phyloP scores from a whole-genome alignment of 2,888 invertebrate species.

The Polyommatus iphigenia region DNA sequence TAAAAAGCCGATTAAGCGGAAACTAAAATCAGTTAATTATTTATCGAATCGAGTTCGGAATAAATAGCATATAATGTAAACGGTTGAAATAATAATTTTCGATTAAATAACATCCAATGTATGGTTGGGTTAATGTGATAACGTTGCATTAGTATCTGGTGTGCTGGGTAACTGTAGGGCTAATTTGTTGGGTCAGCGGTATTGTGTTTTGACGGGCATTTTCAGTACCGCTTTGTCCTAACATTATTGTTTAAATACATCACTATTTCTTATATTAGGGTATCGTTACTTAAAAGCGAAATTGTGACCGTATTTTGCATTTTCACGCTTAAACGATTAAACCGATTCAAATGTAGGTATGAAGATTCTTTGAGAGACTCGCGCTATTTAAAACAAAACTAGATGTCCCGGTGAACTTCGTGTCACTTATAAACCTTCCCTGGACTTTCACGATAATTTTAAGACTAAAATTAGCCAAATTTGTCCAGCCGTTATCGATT shows the following conservation, averaged over 20 bases:
- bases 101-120: constrained; percentile 41
- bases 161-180: constrained; percentile 20
- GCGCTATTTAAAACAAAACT: no score
- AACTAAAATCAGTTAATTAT: constrained; percentile 76
- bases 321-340: no score
- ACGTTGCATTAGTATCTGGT: constrained; percentile 37
- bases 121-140: constrained; percentile 39
- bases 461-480: no score
- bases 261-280: neutral
- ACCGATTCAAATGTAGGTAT: no score
- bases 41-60: constrained; percentile 56
- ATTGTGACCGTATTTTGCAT: no score
- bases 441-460: no score
- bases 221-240: neutral
- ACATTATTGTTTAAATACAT: neutral
- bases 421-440: no score
- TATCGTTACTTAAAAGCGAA: no score
- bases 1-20: constrained; percentile 78
- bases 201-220: constrained; percentile 10
- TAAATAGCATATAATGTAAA: constrained; percentile 49
- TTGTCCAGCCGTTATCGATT: no score
- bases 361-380: no score
- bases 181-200: constrained; percentile 22
- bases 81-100: constrained; percentile 43
- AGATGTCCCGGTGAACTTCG: no score